These are phyloP conservation scores for Operophtera brumata DNA, from an alignment of 2,888 invertebrate genomes.

Conservation along the genomic window DNA sequence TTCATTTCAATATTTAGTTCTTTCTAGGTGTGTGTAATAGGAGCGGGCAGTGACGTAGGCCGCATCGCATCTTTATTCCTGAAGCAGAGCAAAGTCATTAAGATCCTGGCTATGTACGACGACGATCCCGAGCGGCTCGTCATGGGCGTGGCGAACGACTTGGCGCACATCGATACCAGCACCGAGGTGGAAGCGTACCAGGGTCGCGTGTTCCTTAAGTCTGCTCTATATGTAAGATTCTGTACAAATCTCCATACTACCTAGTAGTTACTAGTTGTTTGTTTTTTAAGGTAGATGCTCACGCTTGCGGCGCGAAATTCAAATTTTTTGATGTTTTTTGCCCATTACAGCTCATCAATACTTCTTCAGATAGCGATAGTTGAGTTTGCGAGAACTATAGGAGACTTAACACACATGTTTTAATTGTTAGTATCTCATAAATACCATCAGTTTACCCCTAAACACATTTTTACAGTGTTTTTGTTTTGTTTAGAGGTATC, in stretches of 20 bases:
- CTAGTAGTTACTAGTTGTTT: no score
- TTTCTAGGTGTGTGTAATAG: conserved; percentile 61
- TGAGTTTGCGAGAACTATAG: no score
- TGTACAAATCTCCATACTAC: background rate
- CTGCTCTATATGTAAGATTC: conserved; percentile 55
- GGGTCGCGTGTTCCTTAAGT: conserved; percentile 55
- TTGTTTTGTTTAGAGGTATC: no score
- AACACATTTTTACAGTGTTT: no score
- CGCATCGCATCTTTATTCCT: conserved; percentile 59
- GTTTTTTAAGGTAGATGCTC: no score
- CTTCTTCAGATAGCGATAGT: no score
- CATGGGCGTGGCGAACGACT: conserved; percentile 61
- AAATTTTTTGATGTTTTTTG: no score
- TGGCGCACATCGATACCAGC: conserved; percentile 71
- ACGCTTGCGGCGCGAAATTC: no score
- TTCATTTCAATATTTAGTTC: background rate
- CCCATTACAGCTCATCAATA: no score
- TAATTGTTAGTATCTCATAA: no score
- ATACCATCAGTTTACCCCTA: no score
- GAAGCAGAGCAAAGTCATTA: conserved; percentile 64
- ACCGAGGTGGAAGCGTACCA: conserved; percentile 63
- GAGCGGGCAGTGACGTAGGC: conserved; percentile 69
- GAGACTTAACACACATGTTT: no score
- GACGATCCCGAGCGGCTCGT: conserved; percentile 51
- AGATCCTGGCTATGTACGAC: conserved; percentile 62